Percentiles rank a stretch among this genome's conserved stretches.
These are phyloP conservation scores for Labeo catla DNA, from an alignment of 2,113 vertebrate genomes.

Conservation along the genomic window DNA sequence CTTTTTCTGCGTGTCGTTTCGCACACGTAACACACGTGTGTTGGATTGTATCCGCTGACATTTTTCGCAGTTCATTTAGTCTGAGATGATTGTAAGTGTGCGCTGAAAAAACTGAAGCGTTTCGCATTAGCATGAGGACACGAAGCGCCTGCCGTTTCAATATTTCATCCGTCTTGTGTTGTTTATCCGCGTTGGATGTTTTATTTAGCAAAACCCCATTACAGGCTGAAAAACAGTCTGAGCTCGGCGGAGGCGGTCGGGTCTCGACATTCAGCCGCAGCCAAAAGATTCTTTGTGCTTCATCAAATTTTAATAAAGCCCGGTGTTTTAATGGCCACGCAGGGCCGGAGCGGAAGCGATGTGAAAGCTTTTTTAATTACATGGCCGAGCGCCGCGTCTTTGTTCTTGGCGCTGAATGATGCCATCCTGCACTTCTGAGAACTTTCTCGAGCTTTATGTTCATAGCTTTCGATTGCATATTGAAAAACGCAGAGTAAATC, in stretches of 20 bases:
- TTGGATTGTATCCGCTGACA: background rate
- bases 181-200: conserved; percentile 43
- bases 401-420: conserved; percentile 1
- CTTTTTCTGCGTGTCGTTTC: background rate
- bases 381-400: background rate
- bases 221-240: background rate
- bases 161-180: conserved; percentile 29
- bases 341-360: background rate
- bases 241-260: background rate
- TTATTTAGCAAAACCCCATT: conserved; percentile 45
- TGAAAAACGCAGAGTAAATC: background rate
- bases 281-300: conserved; percentile 21
- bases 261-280: conserved; percentile 6
- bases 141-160: background rate
- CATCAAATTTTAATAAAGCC: conserved; percentile 17
- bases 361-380: conserved; percentile 19
- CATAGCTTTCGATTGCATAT: background rate
- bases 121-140: background rate
- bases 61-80: background rate
- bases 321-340: conserved; percentile 29
- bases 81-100: background rate
- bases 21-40: background rate
- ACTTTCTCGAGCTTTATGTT: background rate
- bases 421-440: background rate
- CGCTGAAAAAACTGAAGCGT: background rate